Base-by-base conservation (phyloP, 2,888 invertebrate genomes). In the Limnephilus marmoratus region DNA sequence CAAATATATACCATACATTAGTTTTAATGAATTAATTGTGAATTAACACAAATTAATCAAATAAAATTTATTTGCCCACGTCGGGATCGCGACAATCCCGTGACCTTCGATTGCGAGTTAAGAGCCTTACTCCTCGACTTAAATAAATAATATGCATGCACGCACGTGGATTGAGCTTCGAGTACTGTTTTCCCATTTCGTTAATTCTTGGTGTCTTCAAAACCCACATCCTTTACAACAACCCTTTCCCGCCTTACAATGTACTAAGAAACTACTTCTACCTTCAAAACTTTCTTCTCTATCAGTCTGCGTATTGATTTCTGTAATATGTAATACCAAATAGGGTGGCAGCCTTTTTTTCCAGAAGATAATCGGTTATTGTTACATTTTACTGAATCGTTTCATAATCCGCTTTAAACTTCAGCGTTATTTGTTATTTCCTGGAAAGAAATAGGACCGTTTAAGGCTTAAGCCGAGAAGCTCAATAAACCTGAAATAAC, bases 401-500 rank as follows among this genome's bases (percentile, higher is more conserved):
- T 68, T 9, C 68, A 9, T 24, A 24, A 68, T 68, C 24, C 68
- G 68, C n/a, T 68, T 68, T 68, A 68, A 68, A 68, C 68, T 68
- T 68, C 68, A 68, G 24, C 68, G 68, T 68, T 68, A 68, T 68
- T 68, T 68, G 24, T 68, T 68, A 68, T 68, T 68, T 68, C 24
- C 68, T 2, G 9, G 68, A 68, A 68, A 68, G 24, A 68, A 68
- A 68, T 68, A 68, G 68, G 68, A 68, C 68, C 68, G n/a, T 68
- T 68, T 68, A 68, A 68, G n/a, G 68, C 68, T 24, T 24, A 24
- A 68, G 68, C 24, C 68, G 24, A 24, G 68, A 68, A 68, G 68
- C 68, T 68, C 68, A 68, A 68, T 68, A 68, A 68, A 68, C 83
- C 37, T 83, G 83, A 83, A 83, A 83, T 83, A 83, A 83, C 34